Base-by-base conservation (phyloP, 2,888 invertebrate genomes). In the Cheilosia soror region DNA sequence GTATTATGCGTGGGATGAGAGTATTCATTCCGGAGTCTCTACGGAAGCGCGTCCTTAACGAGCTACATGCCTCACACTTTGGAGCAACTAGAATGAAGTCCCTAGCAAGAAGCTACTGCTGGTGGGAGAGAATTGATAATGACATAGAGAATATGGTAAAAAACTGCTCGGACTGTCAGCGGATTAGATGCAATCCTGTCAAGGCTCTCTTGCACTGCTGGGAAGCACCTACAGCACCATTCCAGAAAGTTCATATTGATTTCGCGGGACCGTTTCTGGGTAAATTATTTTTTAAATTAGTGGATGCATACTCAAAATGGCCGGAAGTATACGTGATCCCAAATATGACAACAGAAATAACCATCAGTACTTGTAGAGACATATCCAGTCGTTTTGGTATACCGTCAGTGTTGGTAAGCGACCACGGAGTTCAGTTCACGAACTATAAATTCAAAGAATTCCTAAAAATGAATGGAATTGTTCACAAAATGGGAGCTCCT, bases 261-360 rank as follows among this genome's bases (percentile, higher is more conserved):
- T 85, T 72, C 20, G 73, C 78, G 5, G 87, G 87, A 3, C 87
- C 86, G 15, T 47, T 78, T n/a, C n/a, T 27, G 51, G 84, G 87
- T 5, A 79, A 73, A 53, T 75, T 65, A 40, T 82, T 85, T 27
- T 83, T 87, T n/a, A 49, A 83, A 5, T 37, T 87, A 1, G 68
- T 85, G 0, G 80, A 87, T 27, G 85, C 87, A 0, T 87, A 58
- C 25, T 88, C 87, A n/a, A 88, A 87, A 31, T 89, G 88, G 87
- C 86, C 88, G 2, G 88, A 89, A 73, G 84, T 89, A 4, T 76
- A 68, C 33, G 53, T 77, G 2, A 25, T 87, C 11, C 47, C 77
- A 6, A 87, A 77, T 63, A 87, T 87, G 37, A 88, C 87, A 11
- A 57, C 88, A 0, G 75, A 66, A 9, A 73, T 71, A 20, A 87